Base-by-base conservation (phyloP, 2,888 invertebrate genomes). In the Habrosyne pyritoides region DNA sequence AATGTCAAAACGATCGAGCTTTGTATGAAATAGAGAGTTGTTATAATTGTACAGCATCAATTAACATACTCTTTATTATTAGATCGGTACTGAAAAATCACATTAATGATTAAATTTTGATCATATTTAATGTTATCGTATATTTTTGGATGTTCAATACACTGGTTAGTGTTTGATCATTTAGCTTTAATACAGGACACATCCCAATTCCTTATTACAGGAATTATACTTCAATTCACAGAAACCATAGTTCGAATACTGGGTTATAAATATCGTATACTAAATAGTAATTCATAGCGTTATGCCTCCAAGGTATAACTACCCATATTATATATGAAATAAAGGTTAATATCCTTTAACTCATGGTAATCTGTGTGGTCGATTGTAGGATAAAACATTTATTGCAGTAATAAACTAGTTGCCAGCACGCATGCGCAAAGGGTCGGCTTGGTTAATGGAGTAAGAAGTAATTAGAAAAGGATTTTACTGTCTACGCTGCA, bases 301-400 rank as follows among this genome's bases (percentile, higher is more conserved):
- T 42, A n/a, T 8, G 7, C 42, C 2, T 24, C 12, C 18, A 42
- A 42, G 14, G 14, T 8, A 18, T 42, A n/a, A 18, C 42, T 18
- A 18, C 0, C 18, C n/a, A n/a, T 42, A 42, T 42, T 8, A n/a
- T 6, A 18, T 18, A 42, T 8, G 14, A 4, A 42, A 42, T 42
- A 42, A 42, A 18, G 42, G 42, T 42, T 42, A 42, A 42, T 18
- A 8, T 42, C 42, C 42, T 18, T 42, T 42, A 42, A 42, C 18
- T 42, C 18, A 42, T 18, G 51, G 55, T 42, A 42, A 42, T 55
- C 59, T 57, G 58, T 60, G 61, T 67, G 67, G 70, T 59, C 56
- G 61, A 63, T 60, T 57, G 53, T 54, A 56, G 61, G 59, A 69
- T 71, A 62, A 60, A 57, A 63, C 30, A n/a, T 69, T 71, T 69